A percentile compares a stretch with the other conserved stretches of the same genome.
Conservation (phyloP, 1,140 invertebrate species). For the Diorhabda carinulata region DNA sequence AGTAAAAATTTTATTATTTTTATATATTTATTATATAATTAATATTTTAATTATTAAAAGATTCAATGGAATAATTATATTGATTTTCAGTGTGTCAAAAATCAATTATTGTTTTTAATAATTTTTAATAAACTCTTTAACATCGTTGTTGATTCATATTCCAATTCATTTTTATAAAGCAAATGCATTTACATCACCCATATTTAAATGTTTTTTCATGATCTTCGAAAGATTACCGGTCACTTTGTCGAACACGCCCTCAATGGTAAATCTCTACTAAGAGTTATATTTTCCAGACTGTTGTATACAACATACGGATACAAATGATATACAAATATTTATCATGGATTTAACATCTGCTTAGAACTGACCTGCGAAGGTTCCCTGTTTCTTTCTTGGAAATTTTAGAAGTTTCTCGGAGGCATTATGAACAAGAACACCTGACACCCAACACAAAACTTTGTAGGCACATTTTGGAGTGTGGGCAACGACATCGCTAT, state of each 20-base stretch:
- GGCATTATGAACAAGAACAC: slow-evolving; percentile 6
- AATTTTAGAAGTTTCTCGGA: slow-evolving; percentile 11
- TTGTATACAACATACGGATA: slow-evolving; percentile 9
- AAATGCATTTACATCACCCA: no score
- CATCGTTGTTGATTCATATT: no score
- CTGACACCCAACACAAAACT: slow-evolving; percentile 1
- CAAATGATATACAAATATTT: slow-evolving; percentile 7
- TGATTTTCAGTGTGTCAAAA: no score
- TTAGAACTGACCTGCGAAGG: slow-evolving; percentile 6
- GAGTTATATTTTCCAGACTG: neutral
- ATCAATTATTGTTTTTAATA: no score
- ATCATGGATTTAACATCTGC: slow-evolving; percentile 9
- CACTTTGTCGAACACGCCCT: neutral
- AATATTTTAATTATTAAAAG: no score
- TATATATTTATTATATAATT: no score
- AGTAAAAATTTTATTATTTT: no score
- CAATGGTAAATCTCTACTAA: neutral
- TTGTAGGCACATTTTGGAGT: slow-evolving; percentile 8
- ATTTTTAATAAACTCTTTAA: no score
- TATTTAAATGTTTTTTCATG: no score
- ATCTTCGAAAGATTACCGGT: no score
- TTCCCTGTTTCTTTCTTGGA: slow-evolving; percentile 9
- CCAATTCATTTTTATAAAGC: no score
- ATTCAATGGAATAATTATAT: no score
- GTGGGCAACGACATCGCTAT: slow-evolving; percentile 7